Evolutionary conservation across 2,797 vertebrate genomes (phyloP).

Genomic region (Enteromius treurensis): DNA sequence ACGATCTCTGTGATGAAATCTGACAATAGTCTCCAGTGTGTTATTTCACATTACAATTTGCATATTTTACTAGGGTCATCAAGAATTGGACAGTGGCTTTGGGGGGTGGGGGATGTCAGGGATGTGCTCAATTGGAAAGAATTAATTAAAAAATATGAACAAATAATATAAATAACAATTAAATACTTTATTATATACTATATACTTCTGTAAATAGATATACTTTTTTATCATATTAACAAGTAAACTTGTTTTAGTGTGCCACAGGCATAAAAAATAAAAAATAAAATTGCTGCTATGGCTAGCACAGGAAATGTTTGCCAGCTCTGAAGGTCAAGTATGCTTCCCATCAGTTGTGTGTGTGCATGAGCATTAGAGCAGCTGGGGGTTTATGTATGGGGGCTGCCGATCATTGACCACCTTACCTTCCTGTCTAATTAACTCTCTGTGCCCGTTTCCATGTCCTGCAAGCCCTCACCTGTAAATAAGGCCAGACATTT

Average conservation of each 20-base stretch:
- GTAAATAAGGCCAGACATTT: conserved; percentile 76
- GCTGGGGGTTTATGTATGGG: conserved; percentile 66
- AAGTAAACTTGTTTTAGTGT: neutral
- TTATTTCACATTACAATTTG: conserved; percentile 74
- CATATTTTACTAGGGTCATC: conserved; percentile 54
- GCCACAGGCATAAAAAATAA: neutral
- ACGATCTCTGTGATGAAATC: conserved; percentile 74
- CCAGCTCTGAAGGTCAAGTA: conserved; percentile 78
- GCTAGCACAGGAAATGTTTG: conserved; percentile 72
- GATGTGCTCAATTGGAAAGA: neutral
- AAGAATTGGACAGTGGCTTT: conserved; percentile 43
- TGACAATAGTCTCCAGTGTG: conserved; percentile 72
- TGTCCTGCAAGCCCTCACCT: conserved; percentile 71
- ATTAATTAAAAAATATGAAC: neutral
- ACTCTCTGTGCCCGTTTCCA: conserved; percentile 68
- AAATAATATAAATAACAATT: neutral
- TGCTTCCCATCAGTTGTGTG: conserved; percentile 70
- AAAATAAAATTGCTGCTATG: conserved; percentile 55
- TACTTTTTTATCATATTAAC: neutral
- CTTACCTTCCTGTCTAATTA: conserved; percentile 75
- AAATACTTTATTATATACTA: neutral
- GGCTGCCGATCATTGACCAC: conserved; percentile 76
- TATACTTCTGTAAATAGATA: too few relatives aligned
- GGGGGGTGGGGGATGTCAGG: too few relatives aligned
- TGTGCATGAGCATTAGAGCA: conserved; percentile 62